Percentiles rank a stretch among this genome's conserved stretches.
These are phyloP conservation scores for Cecidostiba fungosa DNA, from an alignment of 2,888 invertebrate genomes.

Conservation along the genomic window DNA sequence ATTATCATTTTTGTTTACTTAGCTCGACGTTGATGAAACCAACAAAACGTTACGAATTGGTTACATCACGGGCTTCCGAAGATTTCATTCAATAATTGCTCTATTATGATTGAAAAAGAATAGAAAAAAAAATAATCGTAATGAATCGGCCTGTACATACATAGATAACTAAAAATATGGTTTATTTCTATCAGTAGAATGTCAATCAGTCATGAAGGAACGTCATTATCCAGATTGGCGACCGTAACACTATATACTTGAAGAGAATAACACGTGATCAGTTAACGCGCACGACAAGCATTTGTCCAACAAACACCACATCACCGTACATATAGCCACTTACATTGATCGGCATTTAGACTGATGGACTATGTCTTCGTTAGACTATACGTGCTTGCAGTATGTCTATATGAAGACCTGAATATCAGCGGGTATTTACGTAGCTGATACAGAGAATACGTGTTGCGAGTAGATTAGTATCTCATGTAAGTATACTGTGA, in stretches of 20 bases:
- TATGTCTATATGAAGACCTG: background rate
- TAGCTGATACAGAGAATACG: background rate
- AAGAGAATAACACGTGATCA: background rate
- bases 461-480: background rate
- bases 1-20: too few relatives aligned
- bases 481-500: background rate
- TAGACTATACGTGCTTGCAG: background rate
- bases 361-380: background rate
- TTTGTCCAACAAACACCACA: background rate
- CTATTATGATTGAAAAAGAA: too few relatives aligned
- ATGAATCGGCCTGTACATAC: too few relatives aligned
- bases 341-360: background rate
- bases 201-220: background rate
- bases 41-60: too few relatives aligned
- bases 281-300: background rate
- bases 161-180: too few relatives aligned
- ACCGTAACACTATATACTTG: background rate
- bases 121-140: too few relatives aligned
- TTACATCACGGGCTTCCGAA: too few relatives aligned
- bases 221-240: background rate
- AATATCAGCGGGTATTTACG: background rate
- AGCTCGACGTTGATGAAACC: too few relatives aligned
- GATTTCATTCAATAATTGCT: too few relatives aligned
- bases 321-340: background rate
- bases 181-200: background rate